A percentile compares a stretch with the other conserved stretches of the same genome.
These are phyloP conservation scores for Brachypodius melanocephalos DNA, from an alignment of 2,113 vertebrate species.

Conservation along the genomic window DNA sequence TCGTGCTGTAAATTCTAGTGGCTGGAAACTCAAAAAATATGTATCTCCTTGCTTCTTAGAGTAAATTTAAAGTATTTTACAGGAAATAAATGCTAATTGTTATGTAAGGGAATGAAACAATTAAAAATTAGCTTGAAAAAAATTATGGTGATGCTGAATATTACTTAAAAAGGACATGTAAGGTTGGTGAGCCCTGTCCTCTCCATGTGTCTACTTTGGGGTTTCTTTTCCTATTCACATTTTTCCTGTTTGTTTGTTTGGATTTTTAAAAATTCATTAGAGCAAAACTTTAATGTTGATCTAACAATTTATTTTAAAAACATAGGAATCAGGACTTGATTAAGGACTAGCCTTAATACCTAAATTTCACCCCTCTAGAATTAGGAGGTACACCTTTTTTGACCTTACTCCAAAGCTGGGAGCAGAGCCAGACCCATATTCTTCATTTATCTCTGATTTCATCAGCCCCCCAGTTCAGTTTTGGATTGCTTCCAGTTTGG, in stretches of 20 bases:
- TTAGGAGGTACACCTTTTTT: not conserved
- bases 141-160: not conserved
- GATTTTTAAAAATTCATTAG: not conserved
- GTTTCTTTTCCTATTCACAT: not conserved
- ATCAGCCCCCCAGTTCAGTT: not conserved
- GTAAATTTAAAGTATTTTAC: not conserved
- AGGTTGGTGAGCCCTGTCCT: fast-evolving
- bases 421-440: not conserved
- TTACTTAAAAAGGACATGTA: not conserved
- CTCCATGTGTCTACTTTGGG: not conserved
- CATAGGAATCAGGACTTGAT: not conserved
- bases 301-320: not conserved
- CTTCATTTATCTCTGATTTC: not conserved
- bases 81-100: not conserved
- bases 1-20: not conserved
- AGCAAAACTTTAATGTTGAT: not conserved
- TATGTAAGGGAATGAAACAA: not conserved
- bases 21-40: not conserved
- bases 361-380: not conserved
- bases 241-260: not conserved
- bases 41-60: not conserved
- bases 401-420: not conserved
- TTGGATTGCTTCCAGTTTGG: not conserved
- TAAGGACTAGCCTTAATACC: not conserved
- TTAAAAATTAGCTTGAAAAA: not conserved